Base-by-base conservation (phyloP, 2,797 vertebrate genomes). In the Danio albolineatus region DNA sequence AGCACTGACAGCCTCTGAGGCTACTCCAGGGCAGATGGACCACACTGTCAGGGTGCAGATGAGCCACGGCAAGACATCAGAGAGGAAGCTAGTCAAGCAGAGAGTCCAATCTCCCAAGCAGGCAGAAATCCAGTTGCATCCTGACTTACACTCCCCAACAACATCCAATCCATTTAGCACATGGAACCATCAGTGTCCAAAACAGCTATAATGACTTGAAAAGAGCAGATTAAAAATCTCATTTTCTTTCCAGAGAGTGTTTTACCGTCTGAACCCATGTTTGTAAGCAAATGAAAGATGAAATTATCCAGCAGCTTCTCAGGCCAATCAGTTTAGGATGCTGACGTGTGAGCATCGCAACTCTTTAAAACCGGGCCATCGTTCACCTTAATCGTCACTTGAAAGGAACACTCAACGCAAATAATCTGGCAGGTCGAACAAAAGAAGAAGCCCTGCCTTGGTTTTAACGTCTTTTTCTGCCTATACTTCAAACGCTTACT, bases 301-400 rank as follows among this genome's bases (percentile, higher is more conserved):
- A 88, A 82, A 90, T 89, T 80, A 72, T 83, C 28, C 78, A 76
- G 71, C 77, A 87, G 85, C 88, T 86, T 85, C 78, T 78, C 80
- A 67, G 56, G 56, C 84, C 83, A 61, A 87, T 85, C 85, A 51
- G 43, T 85, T 83, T 83, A 85, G 71, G 79, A 64, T 73, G 78
- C 78, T 87, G 84, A 89, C 83, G 86, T 83, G 78, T 86, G 87
- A 89, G 86, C 75, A 78, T 78, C 57, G 69, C 81, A 54, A 72
- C 73, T 17, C 51, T 78, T 60, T 43, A 86, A 89, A 91, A 91
- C 80, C 79, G 83, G 87, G 86, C 46, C 86, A 86, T 77, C 6
- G 66, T 65, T 79, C 87, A 76, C 39, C 48, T 73, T 73, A 56
- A 81, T 73, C 43, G 78, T 82, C 83, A 87, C 86, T 87, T 59